These are phyloP conservation scores for Drosophila micromelanica DNA, from an alignment of 1,140 invertebrate genomes.

Conservation along the genomic window DNA sequence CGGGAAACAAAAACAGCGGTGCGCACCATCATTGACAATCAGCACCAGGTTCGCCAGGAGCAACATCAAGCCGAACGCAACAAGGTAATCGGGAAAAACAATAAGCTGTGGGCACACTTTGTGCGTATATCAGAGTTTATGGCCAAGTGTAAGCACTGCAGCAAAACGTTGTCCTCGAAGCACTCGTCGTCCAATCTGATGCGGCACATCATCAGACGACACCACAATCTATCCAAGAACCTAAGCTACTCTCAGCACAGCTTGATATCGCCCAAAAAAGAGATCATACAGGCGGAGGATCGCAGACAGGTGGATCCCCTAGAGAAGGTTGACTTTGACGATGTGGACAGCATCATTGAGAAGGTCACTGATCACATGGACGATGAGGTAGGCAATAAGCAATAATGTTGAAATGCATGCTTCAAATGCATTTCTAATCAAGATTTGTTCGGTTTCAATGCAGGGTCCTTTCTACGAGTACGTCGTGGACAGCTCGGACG, in stretches of 20 bases:
- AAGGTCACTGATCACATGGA: constrained; percentile 68
- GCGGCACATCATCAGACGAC: constrained; percentile 68
- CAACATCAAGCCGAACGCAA: constrained; percentile 57
- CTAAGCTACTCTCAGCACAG: constrained; percentile 64
- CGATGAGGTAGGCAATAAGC: constrained; percentile 52
- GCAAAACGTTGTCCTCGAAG: constrained; percentile 71
- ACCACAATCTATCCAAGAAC: constrained; percentile 68
- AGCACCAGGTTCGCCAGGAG: constrained; percentile 38
- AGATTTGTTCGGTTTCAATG: constrained; percentile 47
- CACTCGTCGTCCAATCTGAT: constrained; percentile 74
- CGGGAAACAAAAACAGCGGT: constrained; percentile 65
- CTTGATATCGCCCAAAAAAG: constrained; percentile 60
- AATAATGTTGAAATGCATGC: not conserved
- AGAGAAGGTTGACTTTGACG: constrained; percentile 71
- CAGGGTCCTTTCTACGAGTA: constrained; percentile 75
- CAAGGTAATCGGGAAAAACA: constrained; percentile 72
- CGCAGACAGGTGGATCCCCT: constrained; percentile 59
- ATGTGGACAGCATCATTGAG: constrained; percentile 74
- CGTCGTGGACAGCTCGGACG: constrained; percentile 65
- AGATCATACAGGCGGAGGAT: constrained; percentile 27
- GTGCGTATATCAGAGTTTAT: constrained; percentile 70
- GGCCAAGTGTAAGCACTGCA: constrained; percentile 74
- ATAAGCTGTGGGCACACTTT: constrained; percentile 75
- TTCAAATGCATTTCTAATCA: constrained; percentile 21
- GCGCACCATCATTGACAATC: constrained; percentile 56